Percentiles rank a stretch among this genome's conserved stretches.
Conservation (phyloP, 2,888 invertebrate species). For the Diadegma fenestrale region DNA sequence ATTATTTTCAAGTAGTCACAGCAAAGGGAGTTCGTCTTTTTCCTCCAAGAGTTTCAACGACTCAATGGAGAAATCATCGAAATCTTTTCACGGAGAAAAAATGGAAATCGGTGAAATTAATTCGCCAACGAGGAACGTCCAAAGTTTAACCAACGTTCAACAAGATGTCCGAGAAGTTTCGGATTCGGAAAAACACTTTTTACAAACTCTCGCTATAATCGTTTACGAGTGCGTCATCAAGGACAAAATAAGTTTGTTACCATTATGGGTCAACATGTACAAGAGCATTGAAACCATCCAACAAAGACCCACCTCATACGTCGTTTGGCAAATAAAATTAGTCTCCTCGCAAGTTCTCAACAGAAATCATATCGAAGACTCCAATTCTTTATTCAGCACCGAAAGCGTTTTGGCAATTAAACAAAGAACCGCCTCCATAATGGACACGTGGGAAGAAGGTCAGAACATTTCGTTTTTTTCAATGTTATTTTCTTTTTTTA, state of each 20-base stretch:
- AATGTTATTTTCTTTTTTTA: neutral
- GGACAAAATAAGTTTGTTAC: constrained; percentile 91
- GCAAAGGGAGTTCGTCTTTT: constrained; percentile 70
- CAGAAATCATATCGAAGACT: constrained; percentile 82
- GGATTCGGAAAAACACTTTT: constrained; percentile 77
- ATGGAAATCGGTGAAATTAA: constrained; percentile 78
- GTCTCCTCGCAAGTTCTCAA: constrained; percentile 87
- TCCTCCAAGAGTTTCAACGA: constrained; percentile 72
- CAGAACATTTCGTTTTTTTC: constrained; percentile 46
- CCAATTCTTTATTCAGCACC: constrained; percentile 86
- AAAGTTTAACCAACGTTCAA: constrained; percentile 56
- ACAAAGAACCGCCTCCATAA: constrained; percentile 86
- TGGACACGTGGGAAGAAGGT: constrained; percentile 87
- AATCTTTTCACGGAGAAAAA: constrained; percentile 74
- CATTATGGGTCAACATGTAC: constrained; percentile 88
- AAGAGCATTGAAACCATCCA: constrained; percentile 87
- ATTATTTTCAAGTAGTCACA: constrained; percentile 67
- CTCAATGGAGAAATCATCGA: constrained; percentile 69
- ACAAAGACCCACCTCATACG: constrained; percentile 86
- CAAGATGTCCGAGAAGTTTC: constrained; percentile 68
- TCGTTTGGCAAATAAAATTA: constrained; percentile 92
- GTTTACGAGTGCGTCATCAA: constrained; percentile 93
- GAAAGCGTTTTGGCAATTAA: constrained; percentile 88
- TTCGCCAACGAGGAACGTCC: constrained; percentile 54
- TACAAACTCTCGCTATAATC: constrained; percentile 84